A percentile compares a stretch with the other conserved stretches of the same genome.
Evolutionary conservation across 2,113 vertebrate species (phyloP).

Genomic region (Ophiodon elongatus): DNA sequence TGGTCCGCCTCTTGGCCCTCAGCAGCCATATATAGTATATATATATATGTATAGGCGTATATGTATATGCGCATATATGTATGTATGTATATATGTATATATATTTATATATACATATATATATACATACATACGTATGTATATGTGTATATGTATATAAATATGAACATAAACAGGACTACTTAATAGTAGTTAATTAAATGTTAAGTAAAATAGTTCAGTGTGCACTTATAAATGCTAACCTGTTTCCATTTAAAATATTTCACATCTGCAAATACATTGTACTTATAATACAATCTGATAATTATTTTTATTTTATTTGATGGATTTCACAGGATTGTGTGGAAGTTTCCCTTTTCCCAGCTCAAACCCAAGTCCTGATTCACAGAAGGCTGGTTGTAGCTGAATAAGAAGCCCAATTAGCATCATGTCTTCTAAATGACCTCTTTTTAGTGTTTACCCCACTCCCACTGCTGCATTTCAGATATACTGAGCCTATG

Average conservation of each 20-base stretch:
- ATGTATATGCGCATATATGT: too few relatives aligned
- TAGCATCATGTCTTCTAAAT: not conserved
- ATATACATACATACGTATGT: too few relatives aligned
- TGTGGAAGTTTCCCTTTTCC: not conserved
- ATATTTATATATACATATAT: too few relatives aligned
- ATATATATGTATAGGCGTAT: too few relatives aligned
- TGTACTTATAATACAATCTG: not conserved
- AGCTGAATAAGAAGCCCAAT: not conserved
- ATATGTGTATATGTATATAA: too few relatives aligned
- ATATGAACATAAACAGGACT: not conserved
- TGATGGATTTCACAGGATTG: not conserved
- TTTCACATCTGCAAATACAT: not conserved
- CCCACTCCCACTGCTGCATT: not conserved
- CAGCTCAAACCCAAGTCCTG: not conserved
- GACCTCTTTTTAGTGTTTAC: not conserved
- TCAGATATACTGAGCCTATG: not conserved
- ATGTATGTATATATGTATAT: too few relatives aligned
- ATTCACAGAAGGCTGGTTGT: not conserved
- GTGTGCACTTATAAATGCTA: not conserved
- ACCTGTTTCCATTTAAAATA: not conserved
- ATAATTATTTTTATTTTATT: too few relatives aligned
- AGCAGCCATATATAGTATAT: constrained; percentile 65
- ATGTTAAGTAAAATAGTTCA: not conserved
- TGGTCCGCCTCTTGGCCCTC: constrained; percentile 76
- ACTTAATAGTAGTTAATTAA: not conserved